Conservation (phyloP, 2,113 vertebrate species). For the Plecotus auritus region DNA sequence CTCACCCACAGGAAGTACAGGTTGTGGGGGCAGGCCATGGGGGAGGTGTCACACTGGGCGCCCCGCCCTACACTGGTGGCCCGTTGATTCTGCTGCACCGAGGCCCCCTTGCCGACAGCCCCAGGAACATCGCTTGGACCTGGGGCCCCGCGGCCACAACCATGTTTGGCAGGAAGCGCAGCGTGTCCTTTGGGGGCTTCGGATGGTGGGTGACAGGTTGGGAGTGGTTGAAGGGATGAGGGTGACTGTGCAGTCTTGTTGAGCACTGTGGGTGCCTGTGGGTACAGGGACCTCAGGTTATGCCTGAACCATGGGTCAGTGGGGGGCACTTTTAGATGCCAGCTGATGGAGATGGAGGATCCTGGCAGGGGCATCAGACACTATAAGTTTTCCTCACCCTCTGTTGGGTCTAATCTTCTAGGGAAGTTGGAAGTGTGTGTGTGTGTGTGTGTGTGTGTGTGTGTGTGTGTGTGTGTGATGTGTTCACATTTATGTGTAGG, state of each 20-base stretch:
- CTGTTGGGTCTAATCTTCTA: neutral
- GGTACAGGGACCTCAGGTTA: neutral
- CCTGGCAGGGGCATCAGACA: neutral
- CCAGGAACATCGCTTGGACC: neutral
- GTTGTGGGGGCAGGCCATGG: neutral
- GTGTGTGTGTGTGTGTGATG: neutral
- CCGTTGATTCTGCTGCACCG: neutral
- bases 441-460: neutral
- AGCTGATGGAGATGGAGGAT: neutral
- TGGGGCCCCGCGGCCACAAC: neutral
- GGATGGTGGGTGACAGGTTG: conserved; percentile 88
- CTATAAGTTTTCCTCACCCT: neutral
- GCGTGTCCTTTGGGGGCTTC: conserved; percentile 94
- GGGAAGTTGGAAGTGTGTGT: neutral
- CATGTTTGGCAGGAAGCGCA: conserved; percentile 94
- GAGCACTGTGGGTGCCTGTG: neutral
- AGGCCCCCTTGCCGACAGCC: neutral
- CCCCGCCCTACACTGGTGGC: neutral
- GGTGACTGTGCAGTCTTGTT: neutral
- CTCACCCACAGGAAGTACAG: conserved; percentile 70
- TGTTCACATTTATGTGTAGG: neutral
- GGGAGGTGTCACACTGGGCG: neutral
- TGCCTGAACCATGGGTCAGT: neutral
- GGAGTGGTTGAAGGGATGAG: neutral
- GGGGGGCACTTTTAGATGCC: neutral